These are phyloP conservation scores for Carcina quercana DNA, from an alignment of 2,888 invertebrate genomes.

Conservation along the genomic window DNA sequence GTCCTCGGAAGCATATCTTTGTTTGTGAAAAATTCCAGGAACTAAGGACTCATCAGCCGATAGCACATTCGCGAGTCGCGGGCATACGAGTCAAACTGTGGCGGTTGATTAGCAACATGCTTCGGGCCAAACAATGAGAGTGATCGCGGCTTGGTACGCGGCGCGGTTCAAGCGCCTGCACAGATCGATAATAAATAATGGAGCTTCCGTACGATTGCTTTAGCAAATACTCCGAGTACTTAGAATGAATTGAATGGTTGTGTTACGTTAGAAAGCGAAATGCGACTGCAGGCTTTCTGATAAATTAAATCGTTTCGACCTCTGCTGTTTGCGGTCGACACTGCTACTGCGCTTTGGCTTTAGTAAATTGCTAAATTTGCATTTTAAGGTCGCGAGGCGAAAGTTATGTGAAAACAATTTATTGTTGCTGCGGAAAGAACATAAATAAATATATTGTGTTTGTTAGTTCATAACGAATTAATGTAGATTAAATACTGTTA, in stretches of 20 bases:
- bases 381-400: constrained; percentile 11
- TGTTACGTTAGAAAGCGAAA: constrained; percentile 20
- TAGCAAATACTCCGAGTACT: constrained; percentile 1
- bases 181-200: constrained; percentile 50
- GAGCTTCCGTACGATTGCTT: constrained; percentile 39
- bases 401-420: no score
- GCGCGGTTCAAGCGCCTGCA: constrained; percentile 41
- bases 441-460: no score
- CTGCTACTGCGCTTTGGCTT: constrained; percentile 7
- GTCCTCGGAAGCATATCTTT: no score
- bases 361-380: constrained; percentile 12
- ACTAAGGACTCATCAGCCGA: constrained; percentile 32
- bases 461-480: no score
- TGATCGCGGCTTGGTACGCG: constrained; percentile 67
- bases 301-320: constrained; percentile 25
- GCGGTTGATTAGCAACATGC: constrained; percentile 59
- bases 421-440: no score
- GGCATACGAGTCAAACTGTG: constrained; percentile 48
- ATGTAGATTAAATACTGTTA: no score
- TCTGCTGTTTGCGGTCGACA: constrained; percentile 10
- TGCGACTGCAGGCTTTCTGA: constrained; percentile 26
- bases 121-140: constrained; percentile 66
- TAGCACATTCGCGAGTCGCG: constrained; percentile 49
- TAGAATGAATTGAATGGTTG: neutral
- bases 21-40: constrained; percentile 10